Conservation (phyloP, 2,113 vertebrate genomes). For the Mellivora capensis region DNA sequence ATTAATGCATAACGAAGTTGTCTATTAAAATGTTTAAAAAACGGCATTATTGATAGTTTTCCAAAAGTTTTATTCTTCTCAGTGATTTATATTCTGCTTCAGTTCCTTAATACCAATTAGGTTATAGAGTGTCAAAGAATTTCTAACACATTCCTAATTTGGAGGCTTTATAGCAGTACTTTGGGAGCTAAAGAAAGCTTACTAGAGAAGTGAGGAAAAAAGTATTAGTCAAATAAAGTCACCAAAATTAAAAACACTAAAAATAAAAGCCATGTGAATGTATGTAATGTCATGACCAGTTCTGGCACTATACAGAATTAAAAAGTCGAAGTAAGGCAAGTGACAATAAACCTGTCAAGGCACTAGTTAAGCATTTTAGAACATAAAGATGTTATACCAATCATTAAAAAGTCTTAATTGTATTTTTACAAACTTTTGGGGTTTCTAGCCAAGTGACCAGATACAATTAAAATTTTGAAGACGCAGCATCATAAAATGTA, state of each 20-base stretch:
- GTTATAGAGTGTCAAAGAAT: not conserved
- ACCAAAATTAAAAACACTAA: not conserved
- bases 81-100: constrained; percentile 13
- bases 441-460: not conserved
- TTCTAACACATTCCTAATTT: constrained; percentile 46
- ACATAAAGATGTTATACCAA: not conserved
- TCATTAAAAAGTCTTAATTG: not conserved
- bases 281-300: not conserved
- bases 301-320: not conserved
- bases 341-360: not conserved
- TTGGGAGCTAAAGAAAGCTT: not conserved
- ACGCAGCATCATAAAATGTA: not conserved
- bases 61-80: not conserved
- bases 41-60: not conserved
- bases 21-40: not conserved
- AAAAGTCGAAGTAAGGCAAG: not conserved
- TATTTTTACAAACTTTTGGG: not conserved
- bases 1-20: not conserved
- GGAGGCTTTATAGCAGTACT: not conserved
- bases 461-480: not conserved
- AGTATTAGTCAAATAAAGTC: not conserved
- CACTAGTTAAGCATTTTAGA: not conserved
- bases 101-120: not conserved
- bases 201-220: not conserved
- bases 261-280: not conserved